Conservation (phyloP, 2,113 vertebrate genomes). For the Urocolius indicus region DNA sequence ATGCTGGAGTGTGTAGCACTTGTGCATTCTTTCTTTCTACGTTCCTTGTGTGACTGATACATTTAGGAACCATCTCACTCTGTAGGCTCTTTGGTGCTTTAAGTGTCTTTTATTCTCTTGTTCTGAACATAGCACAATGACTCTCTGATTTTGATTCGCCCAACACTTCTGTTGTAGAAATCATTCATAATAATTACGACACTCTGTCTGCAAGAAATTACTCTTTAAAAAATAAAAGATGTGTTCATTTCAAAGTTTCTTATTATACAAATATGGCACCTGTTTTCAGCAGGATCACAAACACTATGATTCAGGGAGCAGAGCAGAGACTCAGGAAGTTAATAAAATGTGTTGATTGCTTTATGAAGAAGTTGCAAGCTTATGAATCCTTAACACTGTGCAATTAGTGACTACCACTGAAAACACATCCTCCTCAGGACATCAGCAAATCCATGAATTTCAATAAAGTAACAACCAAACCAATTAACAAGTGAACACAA, state of each 20-base stretch:
- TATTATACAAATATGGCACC: constrained; percentile 12
- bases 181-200: not conserved
- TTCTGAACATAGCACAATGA: not conserved
- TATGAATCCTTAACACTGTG: constrained; percentile 47
- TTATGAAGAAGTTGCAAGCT: constrained; percentile 45
- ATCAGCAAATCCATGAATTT: constrained; percentile 62
- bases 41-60: rapidly evolving
- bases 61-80: not conserved
- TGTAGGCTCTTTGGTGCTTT: not conserved
- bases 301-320: not conserved
- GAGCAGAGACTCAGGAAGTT: not conserved
- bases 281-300: constrained; percentile 1
- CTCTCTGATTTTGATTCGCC: constrained; percentile 9
- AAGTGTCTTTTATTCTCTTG: not conserved
- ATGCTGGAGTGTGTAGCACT: not conserved
- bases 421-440: constrained; percentile 49
- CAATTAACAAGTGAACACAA: constrained; percentile 59
- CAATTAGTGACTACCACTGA: constrained; percentile 40
- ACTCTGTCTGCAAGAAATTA: not conserved
- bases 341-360: constrained; percentile 63
- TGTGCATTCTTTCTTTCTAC: not conserved
- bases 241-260: not conserved
- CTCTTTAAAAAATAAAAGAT: constrained; percentile 17
- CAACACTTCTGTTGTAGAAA: not conserved
- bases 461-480: constrained; percentile 48